These are phyloP conservation scores for Drosophila watanabei DNA, from an alignment of 1,140 invertebrate genomes.

Conservation along the genomic window DNA sequence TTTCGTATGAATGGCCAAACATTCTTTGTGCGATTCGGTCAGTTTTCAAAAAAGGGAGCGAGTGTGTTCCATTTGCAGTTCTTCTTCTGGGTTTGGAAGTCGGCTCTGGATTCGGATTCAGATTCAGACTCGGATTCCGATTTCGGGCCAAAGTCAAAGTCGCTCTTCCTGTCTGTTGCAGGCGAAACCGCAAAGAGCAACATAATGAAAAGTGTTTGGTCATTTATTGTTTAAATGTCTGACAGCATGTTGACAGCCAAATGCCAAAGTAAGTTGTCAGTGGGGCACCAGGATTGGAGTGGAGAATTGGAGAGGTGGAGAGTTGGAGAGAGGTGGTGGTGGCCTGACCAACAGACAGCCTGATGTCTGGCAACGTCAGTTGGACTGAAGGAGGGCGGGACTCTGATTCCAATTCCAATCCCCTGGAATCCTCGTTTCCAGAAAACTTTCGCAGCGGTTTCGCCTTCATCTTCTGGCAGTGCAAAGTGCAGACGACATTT, in stretches of 20 bases:
- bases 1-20: slow-evolving; percentile 48
- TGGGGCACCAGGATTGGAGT: slow-evolving; percentile 8
- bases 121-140: slow-evolving; percentile 19
- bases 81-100: background rate
- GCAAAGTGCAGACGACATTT: slow-evolving; percentile 66
- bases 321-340: background rate
- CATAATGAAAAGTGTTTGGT: slow-evolving; percentile 84
- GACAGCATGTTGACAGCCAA: slow-evolving; percentile 82
- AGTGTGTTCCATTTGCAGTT: slow-evolving; percentile 1
- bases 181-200: slow-evolving; percentile 75
- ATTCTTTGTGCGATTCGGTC: slow-evolving; percentile 49
- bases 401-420: slow-evolving; percentile 18
- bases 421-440: slow-evolving; percentile 16
- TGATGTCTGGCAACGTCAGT: slow-evolving; percentile 39
- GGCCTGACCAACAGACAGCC: slow-evolving; percentile 29
- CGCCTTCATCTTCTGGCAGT: slow-evolving; percentile 43
- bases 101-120: slow-evolving; percentile 2
- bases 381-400: slow-evolving; percentile 29
- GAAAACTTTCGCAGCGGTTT: slow-evolving; percentile 50
- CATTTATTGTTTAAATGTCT: slow-evolving; percentile 84
- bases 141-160: slow-evolving; percentile 38
- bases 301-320: background rate
- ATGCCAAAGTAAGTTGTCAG: slow-evolving; percentile 83
- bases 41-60: slow-evolving; percentile 18
- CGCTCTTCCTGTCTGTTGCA: slow-evolving; percentile 56